Conservation (phyloP, 2,888 invertebrate genomes). For the Invenusta paracnida region DNA sequence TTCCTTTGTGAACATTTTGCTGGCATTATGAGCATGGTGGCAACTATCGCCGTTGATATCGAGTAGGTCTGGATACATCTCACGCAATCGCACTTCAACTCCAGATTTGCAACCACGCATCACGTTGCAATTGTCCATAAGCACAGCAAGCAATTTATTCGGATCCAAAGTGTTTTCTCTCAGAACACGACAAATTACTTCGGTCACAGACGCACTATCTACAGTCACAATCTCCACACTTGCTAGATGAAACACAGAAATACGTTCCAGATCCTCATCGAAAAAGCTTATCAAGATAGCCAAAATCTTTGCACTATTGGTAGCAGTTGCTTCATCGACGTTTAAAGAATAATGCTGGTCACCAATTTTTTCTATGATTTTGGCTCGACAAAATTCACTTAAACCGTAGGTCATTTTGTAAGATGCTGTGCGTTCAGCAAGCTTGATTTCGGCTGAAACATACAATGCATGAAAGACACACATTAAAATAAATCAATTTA, state of each 20-base stretch:
- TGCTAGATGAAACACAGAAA: neutral
- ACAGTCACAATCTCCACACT: neutral
- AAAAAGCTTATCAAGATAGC: neutral
- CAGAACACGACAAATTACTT: neutral
- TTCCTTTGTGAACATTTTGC: neutral
- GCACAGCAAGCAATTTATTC: neutral
- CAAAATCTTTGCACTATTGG: neutral
- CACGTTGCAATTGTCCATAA: neutral
- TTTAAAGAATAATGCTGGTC: neutral
- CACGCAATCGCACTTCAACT: neutral
- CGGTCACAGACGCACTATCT: neutral
- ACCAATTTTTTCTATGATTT: neutral
- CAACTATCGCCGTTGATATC: neutral
- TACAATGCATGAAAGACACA: neutral
- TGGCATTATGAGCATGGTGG: neutral
- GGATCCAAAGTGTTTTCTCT: neutral
- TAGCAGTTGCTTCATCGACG: neutral
- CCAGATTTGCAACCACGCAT: neutral
- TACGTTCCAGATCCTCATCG: neutral
- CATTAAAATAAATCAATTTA: neutral
- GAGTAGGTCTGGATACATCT: neutral
- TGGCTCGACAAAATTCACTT: neutral
- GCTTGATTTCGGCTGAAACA: neutral
- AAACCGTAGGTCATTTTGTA: constrained; percentile 1
- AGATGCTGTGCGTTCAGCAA: neutral